These are phyloP conservation scores for Chrysomela aeneicollis DNA, from an alignment of 2,888 invertebrate genomes.

Conservation along the genomic window DNA sequence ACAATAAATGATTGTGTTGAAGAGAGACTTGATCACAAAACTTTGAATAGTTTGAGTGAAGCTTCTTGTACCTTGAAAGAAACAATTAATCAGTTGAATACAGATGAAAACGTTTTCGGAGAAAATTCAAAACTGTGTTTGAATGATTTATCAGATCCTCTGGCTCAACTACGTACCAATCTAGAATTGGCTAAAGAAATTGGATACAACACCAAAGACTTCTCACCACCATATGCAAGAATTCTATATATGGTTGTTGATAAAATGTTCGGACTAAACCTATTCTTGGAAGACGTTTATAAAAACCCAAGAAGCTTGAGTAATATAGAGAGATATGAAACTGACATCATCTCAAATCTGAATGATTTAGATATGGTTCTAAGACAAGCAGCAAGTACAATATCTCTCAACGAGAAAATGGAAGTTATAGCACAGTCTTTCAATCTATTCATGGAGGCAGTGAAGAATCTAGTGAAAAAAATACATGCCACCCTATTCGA, in stretches of 20 bases:
- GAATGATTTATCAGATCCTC: conserved; percentile 29
- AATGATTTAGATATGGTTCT: conserved; percentile 27
- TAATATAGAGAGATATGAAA: conserved; percentile 30
- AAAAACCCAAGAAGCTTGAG: conserved; percentile 30
- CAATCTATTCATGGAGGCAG: conserved; percentile 31
- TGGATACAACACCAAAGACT: conserved; percentile 44
- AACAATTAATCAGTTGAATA: conserved; percentile 23
- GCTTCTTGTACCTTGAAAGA: conserved; percentile 26
- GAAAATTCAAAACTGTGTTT: conserved; percentile 33
- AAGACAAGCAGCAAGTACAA: conserved; percentile 20
- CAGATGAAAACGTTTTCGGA: conserved; percentile 22
- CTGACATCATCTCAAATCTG: conserved; percentile 33
- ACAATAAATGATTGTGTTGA: conserved; percentile 35
- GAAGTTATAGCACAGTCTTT: conserved; percentile 46
- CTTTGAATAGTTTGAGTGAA: conserved; percentile 34
- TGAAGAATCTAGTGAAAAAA: conserved; percentile 30
- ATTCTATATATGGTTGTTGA: conserved; percentile 41
- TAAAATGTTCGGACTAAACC: conserved; percentile 34
- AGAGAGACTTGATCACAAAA: conserved; percentile 44
- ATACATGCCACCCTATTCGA: conserved; percentile 30
- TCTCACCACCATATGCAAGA: conserved; percentile 40
- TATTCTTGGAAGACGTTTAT: conserved; percentile 41
- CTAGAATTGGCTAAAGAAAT: conserved; percentile 40
- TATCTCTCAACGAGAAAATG: conserved; percentile 50
- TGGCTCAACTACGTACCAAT: conserved; percentile 39